Evolutionary conservation across 1,140 invertebrate genomes (phyloP).

Genomic region (Trachymyrmex septentrionalis): DNA sequence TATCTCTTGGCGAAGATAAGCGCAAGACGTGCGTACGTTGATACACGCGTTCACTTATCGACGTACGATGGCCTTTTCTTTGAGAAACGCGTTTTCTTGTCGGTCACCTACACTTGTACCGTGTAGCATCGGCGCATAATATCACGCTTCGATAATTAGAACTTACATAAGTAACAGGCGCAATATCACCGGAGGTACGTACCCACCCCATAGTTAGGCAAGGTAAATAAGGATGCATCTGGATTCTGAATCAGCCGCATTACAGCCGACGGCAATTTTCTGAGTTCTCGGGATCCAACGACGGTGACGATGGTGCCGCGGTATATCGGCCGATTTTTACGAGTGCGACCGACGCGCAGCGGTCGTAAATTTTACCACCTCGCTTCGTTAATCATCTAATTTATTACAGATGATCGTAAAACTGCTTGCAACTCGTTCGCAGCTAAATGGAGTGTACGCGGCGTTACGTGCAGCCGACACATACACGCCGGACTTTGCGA

Average conservation of each 20-base stretch:
- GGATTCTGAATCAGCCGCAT: not conserved
- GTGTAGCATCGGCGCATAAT: not conserved
- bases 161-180: not conserved
- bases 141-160: conserved; percentile 19
- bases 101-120: not conserved
- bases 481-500: not conserved
- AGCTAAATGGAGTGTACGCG: conserved; percentile 7
- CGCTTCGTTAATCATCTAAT: conserved; percentile 54
- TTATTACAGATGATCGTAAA: conserved; percentile 49
- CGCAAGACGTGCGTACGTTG: conserved; percentile 2
- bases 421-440: conserved; percentile 12
- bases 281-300: not conserved
- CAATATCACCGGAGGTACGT: conserved; percentile 22
- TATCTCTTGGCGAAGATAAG: conserved; percentile 51
- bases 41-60: not conserved
- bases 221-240: conserved; percentile 22
- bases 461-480: not conserved
- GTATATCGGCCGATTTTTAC: conserved; percentile 43
- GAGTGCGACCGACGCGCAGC: not conserved
- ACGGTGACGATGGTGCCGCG: not conserved
- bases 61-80: conserved; percentile 8
- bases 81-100: not conserved
- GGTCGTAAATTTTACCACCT: conserved; percentile 34
- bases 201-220: not conserved
- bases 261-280: conserved; percentile 1